These are phyloP conservation scores for Allacma fusca DNA, from an alignment of 2,888 invertebrate genomes.

Conservation along the genomic window DNA sequence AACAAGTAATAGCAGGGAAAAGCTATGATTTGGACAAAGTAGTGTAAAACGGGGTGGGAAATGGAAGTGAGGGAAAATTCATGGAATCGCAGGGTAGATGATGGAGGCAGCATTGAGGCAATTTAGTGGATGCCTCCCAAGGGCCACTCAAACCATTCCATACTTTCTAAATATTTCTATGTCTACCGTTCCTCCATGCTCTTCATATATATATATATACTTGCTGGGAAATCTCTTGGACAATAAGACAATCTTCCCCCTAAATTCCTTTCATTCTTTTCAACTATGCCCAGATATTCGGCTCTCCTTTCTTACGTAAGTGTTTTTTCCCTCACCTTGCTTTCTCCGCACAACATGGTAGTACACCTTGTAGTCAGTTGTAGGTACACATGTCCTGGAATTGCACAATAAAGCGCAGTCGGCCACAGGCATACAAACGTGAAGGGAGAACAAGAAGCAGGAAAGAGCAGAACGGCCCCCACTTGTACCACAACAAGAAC, in stretches of 20 bases:
- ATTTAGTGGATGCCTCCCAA: constrained; percentile 40
- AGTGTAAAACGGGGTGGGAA: not conserved
- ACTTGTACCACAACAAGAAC: no score
- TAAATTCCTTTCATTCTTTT: constrained; percentile 24
- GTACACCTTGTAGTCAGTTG: no score
- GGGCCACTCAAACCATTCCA: constrained; percentile 40
- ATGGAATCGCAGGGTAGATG: constrained; percentile 14
- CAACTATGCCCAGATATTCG: constrained; percentile 5
- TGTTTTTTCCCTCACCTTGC: constrained; percentile 17
- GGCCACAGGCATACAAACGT: no score
- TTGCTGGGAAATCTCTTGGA: not conserved
- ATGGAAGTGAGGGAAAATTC: constrained; percentile 19
- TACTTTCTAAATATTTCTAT: constrained; percentile 38
- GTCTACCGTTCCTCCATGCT: not conserved
- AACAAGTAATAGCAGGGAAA: not conserved
- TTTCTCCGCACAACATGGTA: not conserved
- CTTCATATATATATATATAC: no score
- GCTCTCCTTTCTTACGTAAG: constrained; percentile 20
- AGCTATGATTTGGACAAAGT: not conserved
- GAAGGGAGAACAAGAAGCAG: no score
- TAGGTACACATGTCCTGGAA: no score
- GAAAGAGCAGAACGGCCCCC: no score
- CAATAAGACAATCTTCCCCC: constrained; percentile 8
- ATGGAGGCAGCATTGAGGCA: constrained; percentile 30
- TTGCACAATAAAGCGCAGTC: no score